These are phyloP conservation scores for Rhopalosiphum padi DNA, from an alignment of 1,140 invertebrate species.

Conservation along the genomic window DNA sequence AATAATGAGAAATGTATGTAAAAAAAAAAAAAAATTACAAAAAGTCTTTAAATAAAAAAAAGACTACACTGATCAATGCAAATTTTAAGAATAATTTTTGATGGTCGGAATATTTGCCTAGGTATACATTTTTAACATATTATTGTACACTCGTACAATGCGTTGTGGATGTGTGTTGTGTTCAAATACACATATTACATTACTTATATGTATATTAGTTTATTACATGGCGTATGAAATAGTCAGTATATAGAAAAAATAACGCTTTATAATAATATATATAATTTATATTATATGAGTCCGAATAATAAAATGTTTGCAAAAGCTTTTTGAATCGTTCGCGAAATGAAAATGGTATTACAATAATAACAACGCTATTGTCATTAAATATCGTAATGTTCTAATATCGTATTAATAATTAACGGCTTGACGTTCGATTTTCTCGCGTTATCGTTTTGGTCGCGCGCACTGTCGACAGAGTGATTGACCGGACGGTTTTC, in stretches of 20 bases:
- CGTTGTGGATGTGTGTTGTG: not conserved
- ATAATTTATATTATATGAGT: not conserved
- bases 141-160: not conserved
- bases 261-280: constrained; percentile 21
- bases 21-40: constrained; percentile 34
- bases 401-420: not conserved
- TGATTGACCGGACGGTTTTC: not conserved
- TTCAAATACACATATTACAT: too few species aligned
- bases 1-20: not conserved
- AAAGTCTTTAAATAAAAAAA: constrained; percentile 32
- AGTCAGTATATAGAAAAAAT: constrained; percentile 24
- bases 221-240: not conserved
- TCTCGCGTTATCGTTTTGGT: not conserved
- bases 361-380: not conserved
- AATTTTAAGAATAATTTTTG: not conserved
- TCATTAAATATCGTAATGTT: not conserved
- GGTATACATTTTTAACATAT: not conserved
- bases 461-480: not conserved
- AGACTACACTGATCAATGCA: not conserved
- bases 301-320: constrained; percentile 19
- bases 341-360: constrained; percentile 2
- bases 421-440: not conserved
- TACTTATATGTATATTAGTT: not conserved
- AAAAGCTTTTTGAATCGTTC: constrained; percentile 25
- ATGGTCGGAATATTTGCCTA: constrained; percentile 23